Conservation (phyloP, 2,888 invertebrate species). For the Cerceris ruficornis region DNA sequence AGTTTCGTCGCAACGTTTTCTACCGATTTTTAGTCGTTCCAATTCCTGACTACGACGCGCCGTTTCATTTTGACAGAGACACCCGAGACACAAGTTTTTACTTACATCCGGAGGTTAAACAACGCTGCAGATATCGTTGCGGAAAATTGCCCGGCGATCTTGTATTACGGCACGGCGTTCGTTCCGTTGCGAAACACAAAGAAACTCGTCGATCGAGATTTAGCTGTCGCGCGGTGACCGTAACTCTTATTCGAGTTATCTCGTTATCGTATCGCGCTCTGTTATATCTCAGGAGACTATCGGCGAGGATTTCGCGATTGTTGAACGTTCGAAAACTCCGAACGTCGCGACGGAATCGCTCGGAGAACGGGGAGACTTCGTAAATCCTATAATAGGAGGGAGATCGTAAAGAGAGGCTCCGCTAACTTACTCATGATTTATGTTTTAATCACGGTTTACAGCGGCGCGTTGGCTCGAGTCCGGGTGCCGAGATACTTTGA, state of each 20-base stretch:
- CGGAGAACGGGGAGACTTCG: constrained; percentile 36
- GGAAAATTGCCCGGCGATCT: constrained; percentile 52
- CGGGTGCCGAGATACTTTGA: constrained; percentile 51
- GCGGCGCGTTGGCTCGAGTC: constrained; percentile 60
- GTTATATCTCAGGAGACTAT: background rate
- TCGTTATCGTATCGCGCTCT: constrained; percentile 7
- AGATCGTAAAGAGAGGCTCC: constrained; percentile 46
- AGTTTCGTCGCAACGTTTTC: constrained; percentile 17
- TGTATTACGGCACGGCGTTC: constrained; percentile 39
- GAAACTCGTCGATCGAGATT: constrained; percentile 64
- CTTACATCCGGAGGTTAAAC: background rate
- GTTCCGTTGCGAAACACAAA: constrained; percentile 58
- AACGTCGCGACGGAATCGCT: constrained; percentile 45
- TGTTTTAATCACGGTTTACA: constrained; percentile 71
- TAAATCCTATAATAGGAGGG: constrained; percentile 47
- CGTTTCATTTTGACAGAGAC: constrained; percentile 60
- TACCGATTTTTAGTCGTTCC: constrained; percentile 22
- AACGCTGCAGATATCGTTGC: constrained; percentile 42
- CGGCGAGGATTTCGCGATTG: no score
- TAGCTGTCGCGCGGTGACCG: constrained; percentile 26
- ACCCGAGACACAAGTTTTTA: constrained; percentile 51
- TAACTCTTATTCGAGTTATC: constrained; percentile 45
- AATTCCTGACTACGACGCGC: constrained; percentile 23
- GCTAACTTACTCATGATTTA: constrained; percentile 69
- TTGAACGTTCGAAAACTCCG: background rate